phyloP scores from a whole-genome alignment of 2,888 invertebrate genomes.

The Morpho achilles region DNA sequence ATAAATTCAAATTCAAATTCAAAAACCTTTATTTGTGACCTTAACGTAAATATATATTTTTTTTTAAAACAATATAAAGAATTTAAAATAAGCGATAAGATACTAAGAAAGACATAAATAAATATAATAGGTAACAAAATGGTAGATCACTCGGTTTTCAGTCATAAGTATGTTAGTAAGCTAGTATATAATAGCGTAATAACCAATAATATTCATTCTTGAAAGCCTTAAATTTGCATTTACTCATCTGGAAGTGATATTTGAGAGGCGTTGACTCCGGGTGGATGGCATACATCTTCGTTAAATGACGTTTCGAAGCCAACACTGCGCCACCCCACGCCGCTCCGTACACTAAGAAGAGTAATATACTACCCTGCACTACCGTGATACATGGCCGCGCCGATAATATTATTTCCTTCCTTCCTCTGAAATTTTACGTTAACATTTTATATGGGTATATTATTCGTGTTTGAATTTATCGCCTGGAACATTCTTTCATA shows the following conservation, averaged over 20 bases:
- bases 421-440: conserved; percentile 18
- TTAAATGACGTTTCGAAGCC: conserved; percentile 62
- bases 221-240: too few relatives aligned
- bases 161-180: too few relatives aligned
- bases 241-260: conserved; percentile 46
- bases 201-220: too few relatives aligned
- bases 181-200: too few relatives aligned
- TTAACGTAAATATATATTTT: too few relatives aligned
- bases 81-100: too few relatives aligned
- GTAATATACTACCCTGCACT: conserved; percentile 17
- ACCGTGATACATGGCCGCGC: conserved; percentile 2
- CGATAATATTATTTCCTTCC: conserved; percentile 15
- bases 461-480: conserved; percentile 12
- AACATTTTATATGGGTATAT: conserved; percentile 14
- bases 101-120: too few relatives aligned
- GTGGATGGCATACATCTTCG: conserved; percentile 56
- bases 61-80: too few relatives aligned
- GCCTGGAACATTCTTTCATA: conserved; percentile 6
- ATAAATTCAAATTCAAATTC: too few relatives aligned
- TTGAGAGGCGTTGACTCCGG: conserved; percentile 60
- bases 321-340: conserved; percentile 27
- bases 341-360: conserved; percentile 7
- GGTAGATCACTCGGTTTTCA: too few relatives aligned
- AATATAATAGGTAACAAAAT: too few relatives aligned
- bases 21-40: too few relatives aligned